A percentile compares a stretch with the other conserved stretches of the same genome.
Conservation (phyloP, 2,113 vertebrate species). For the Pseudois nayaur region DNA sequence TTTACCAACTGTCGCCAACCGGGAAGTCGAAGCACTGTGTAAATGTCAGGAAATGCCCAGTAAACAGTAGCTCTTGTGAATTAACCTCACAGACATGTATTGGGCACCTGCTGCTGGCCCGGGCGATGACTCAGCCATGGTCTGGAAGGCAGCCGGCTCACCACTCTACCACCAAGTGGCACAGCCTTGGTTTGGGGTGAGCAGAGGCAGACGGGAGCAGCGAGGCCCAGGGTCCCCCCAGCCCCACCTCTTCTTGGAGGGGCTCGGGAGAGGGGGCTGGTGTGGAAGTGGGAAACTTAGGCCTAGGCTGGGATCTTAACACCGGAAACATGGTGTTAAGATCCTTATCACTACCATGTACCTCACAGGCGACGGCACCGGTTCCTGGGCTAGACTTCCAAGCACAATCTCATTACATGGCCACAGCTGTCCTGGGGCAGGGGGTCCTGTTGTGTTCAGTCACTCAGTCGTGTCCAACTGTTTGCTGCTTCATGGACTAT, state of each 20-base stretch:
- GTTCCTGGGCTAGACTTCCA: not conserved
- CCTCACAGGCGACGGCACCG: not conserved
- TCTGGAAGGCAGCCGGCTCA: not conserved
- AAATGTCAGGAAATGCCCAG: not conserved
- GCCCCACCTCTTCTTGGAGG: not conserved
- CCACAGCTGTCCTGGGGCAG: not conserved
- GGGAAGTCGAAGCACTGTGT: not conserved
- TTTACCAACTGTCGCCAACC: not conserved
- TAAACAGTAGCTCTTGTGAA: not conserved
- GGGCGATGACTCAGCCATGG: not conserved
- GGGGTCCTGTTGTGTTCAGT: not conserved
- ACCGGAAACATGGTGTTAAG: not conserved
- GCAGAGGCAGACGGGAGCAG: not conserved
- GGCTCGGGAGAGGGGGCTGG: rapidly evolving
- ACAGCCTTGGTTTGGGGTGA: not conserved
- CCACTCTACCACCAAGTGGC: not conserved
- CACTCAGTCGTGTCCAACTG: not conserved
- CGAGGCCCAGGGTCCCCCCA: not conserved
- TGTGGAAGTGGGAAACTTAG: not conserved
- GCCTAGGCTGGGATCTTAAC: not conserved
- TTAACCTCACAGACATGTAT: not conserved
- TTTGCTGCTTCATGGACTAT: not conserved
- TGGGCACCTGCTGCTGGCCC: not conserved
- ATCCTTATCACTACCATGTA: not conserved
- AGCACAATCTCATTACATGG: not conserved